A percentile compares a stretch with the other conserved stretches of the same genome.
Evolutionary conservation across 1,140 invertebrate genomes (phyloP).

Genomic region (Pseudomyrmex gracilis): DNA sequence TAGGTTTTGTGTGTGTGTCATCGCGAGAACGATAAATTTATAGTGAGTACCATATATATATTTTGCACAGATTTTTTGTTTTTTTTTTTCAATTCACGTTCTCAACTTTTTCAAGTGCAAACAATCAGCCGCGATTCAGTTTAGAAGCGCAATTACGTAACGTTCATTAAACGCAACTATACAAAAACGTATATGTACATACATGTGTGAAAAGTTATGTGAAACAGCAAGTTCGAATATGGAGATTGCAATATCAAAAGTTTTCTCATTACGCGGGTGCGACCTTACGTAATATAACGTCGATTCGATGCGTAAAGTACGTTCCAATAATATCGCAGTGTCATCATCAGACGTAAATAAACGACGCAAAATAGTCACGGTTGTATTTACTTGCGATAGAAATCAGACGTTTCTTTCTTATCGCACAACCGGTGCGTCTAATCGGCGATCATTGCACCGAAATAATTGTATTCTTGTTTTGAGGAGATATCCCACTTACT

Average conservation of each 20-base stretch:
- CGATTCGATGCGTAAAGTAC: background rate
- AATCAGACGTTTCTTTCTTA: background rate
- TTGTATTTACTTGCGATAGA: background rate
- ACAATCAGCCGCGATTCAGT: background rate
- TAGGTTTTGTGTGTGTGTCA: constrained; percentile 21
- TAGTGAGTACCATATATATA: too few species aligned
- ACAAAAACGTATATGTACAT: background rate
- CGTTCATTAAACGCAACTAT: background rate
- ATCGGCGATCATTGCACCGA: background rate
- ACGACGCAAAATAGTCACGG: background rate
- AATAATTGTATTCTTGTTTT: too few species aligned
- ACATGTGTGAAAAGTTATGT: background rate
- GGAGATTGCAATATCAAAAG: background rate
- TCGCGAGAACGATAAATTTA: constrained; percentile 7
- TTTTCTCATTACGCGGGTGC: background rate
- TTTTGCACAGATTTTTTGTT: too few species aligned
- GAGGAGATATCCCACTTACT: too few species aligned
- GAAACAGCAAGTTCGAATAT: background rate
- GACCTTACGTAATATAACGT: constrained; percentile 13
- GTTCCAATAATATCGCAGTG: constrained; percentile 11
- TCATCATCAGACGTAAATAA: background rate
- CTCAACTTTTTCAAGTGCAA: too few species aligned
- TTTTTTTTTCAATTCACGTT: too few species aligned
- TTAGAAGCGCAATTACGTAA: background rate
- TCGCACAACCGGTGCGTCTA: background rate